Base-by-base conservation (phyloP, 2,888 invertebrate species). In the Lypha dubia region DNA sequence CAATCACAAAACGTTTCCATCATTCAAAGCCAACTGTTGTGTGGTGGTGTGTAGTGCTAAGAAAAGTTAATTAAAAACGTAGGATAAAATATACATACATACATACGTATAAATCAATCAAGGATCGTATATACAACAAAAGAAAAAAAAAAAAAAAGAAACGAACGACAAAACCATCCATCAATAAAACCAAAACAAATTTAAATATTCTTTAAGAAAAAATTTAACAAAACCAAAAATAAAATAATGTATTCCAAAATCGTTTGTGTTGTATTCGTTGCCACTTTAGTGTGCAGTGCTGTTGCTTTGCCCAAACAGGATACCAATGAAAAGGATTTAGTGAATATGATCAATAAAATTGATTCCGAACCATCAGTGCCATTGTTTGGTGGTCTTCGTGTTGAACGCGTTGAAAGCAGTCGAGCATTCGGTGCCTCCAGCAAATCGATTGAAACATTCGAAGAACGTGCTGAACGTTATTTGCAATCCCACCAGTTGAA, bases 401-500 rank as follows among this genome's bases (percentile, higher is more conserved):
- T 92, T 82, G 93, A 93, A 88, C 92, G 92, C 53, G 87, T 89
- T 49, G 91, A 92, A 73, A 89, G 88, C 77, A 90, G 90, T 46
- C 90, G 90, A 84, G 88, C 89, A 84, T 91, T 91, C 44, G 90
- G 91, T 65, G 87, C 82, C 84, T 44, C 84, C 53, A 86, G 89
- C 49, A 87, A 89, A 84, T 86, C 87, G 74, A 79, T 89, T 32
- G 93, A 93, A 87, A 92, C 92, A 81, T 89, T 93, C 41, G 88
- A 93, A 74, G 93, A 93, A 84, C 93, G 93, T 86, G 91, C 93
- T 86, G 89, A 93, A 83, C 91, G 93, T 81, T 94, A 93, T 88
- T 88, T 94, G 85, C 89, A 90, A 67, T 92, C 92, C 46, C 93
- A 93, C 85, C 93, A 93, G 87, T 87, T 94, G 75, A 92, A 92